Base-by-base conservation (phyloP, 2,888 invertebrate genomes). In the Tethea ocularis region DNA sequence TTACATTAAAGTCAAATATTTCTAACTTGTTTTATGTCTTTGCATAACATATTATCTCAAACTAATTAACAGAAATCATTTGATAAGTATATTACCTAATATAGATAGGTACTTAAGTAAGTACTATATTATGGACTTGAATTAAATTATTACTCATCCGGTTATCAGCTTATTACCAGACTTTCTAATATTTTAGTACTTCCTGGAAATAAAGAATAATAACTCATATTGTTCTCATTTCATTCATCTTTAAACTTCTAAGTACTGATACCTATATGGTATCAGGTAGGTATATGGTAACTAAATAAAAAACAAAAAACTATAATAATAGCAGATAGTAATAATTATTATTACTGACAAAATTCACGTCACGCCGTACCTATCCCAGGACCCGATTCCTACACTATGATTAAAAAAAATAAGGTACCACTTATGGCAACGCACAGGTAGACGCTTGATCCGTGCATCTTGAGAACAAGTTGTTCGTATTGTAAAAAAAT, bases 401-500 rank as follows among this genome's bases (percentile, higher is more conserved):
- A 0, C 29, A 10, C 29, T 29, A 2, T 33, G 33, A 1, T 8
- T 33, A n/a, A 38, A 38, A 38, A 38, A 38, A 38, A 38, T 5
- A 38, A 38, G n/a, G 10, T n/a, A 10, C 1, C 15, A 2, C 13
- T n/a, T 38, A 46, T 10, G 46, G 20, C 20, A 46, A 46, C 17
- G 46, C 17, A 10, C 46, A 46, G 46, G 46, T 46, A 46, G 20
- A 17, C n/a, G 17, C 17, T n/a, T 41, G 20, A 13, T 10, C 41
- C 10, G 17, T 41, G 41, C 41, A 7, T 15, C 7, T 41, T 15
- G 15, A 41, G 15, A 41, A 41, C n/a, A 41, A 41, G 73, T 69
- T 60, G 56, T 38, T 60, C 38, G 54, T 52, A 38, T 61, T 61
- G 69, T 73, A 79, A 80, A 85, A 80, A 82, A 75, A 68, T 57